Base-by-base conservation (phyloP, 2,113 vertebrate species). In the Plestiodon gilberti region DNA sequence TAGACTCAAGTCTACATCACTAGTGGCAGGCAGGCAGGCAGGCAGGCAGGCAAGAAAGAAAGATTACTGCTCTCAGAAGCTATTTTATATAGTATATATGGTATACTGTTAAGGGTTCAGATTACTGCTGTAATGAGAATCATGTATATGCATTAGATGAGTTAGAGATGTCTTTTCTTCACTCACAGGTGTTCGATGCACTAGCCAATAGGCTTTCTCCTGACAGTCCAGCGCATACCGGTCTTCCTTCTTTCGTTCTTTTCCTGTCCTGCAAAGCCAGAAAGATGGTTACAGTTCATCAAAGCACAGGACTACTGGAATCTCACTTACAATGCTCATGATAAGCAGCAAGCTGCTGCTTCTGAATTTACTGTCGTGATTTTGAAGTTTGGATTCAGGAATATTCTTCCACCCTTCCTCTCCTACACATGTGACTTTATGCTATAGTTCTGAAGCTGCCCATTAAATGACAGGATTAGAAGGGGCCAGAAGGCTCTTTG, bases 191-290 rank as follows among this genome's bases (percentile, higher is more conserved):
- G 98, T 96, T 78, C 98, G 95, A 92, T 99, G 98, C 88, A 99
- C 98, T 81, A 99, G 97, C 99, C 99, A 99, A 86, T 99, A 99
- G 1, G 98, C 99, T 94, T 98, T 98, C 93, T 99, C 99, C 94
- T 99, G 99, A 91, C 98, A 98, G 85, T 99, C 98, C 96, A 99
- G 96, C 2, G 98, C 98, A 0, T 98, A 98, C 2, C 98, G 97
- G 90, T 99, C 99, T 0, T 95, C 98, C 87, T 99, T 99, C 94
- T 97, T 99, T 91, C 99, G 96, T 93, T 99, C 99, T 91, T 98
- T 99, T 9, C 98, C 98, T 2, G 98, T 97, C 93, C 99, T 99
- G 94, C 80, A 94, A 95, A 93, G 79, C 55, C 92, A 94, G 91
- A 67, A 92, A 81, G 7, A 79, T 15, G 0, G 1, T 48, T 75